Conservation (phyloP, 2,888 invertebrate genomes). For the Malthinus flaveolus region DNA sequence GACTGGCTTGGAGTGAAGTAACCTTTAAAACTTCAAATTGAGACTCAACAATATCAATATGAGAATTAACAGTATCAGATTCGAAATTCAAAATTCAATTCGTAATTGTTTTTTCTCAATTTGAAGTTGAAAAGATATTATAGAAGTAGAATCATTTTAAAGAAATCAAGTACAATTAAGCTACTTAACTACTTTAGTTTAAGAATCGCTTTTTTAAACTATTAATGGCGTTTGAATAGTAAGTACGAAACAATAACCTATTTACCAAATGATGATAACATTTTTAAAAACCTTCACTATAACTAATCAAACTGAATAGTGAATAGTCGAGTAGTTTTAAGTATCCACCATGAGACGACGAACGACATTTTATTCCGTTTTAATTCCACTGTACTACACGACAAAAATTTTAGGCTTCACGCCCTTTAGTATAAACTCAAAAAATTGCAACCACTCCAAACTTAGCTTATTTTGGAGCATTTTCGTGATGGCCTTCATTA, state of each 20-base stretch:
- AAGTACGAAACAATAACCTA: neutral
- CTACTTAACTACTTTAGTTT: too few relatives aligned
- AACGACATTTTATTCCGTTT: neutral
- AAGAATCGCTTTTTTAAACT: too few relatives aligned
- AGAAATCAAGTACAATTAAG: too few relatives aligned
- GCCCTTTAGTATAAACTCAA: neutral
- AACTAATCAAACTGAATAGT: neutral
- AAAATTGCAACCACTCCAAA: neutral
- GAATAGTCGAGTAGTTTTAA: neutral
- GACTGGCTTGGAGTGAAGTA: too few relatives aligned
- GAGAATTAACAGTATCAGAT: too few relatives aligned
- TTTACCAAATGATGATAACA: neutral
- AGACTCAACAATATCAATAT: too few relatives aligned
- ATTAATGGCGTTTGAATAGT: too few relatives aligned
- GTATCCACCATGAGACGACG: neutral
- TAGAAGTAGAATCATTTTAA: too few relatives aligned
- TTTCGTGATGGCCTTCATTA: neutral
- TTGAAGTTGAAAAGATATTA: too few relatives aligned
- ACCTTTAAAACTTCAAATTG: too few relatives aligned
- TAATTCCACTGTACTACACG: neutral
- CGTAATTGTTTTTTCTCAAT: too few relatives aligned
- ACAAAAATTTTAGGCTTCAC: neutral
- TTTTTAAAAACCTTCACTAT: neutral
- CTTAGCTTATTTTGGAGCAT: neutral
- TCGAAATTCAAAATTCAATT: too few relatives aligned